These are phyloP conservation scores for Amiota mariae DNA, from an alignment of 2,888 invertebrate species.

Conservation along the genomic window DNA sequence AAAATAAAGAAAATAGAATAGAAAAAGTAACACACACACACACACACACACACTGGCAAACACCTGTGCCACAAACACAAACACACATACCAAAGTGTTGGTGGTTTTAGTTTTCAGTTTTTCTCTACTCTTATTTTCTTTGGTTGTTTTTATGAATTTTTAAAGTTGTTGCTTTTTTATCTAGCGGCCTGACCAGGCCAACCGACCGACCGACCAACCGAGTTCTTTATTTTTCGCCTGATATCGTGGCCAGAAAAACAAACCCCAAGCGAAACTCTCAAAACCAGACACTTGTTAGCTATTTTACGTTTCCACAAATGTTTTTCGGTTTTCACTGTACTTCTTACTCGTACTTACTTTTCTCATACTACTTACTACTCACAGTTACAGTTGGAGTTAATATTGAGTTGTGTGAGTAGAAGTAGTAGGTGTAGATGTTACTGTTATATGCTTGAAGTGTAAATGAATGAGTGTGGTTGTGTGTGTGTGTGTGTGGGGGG, in stretches of 20 bases:
- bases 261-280: slow-evolving; percentile 44
- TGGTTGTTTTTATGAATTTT: slow-evolving; percentile 66
- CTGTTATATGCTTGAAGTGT: background rate
- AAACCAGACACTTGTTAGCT: slow-evolving; percentile 63
- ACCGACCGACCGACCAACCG: background rate
- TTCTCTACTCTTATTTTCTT: slow-evolving; percentile 18
- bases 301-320: slow-evolving; percentile 52
- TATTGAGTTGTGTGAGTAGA: background rate
- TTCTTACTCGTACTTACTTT: background rate
- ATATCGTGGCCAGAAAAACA: slow-evolving; percentile 55
- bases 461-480: slow-evolving; percentile 20
- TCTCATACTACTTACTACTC: background rate
- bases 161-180: slow-evolving; percentile 62
- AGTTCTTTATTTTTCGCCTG: slow-evolving; percentile 35
- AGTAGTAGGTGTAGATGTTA: slow-evolving; percentile 7
- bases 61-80: background rate
- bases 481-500: slow-evolving; percentile 27
- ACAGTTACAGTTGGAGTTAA: background rate
- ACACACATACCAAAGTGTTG: background rate
- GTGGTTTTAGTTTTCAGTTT: background rate
- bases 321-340: background rate
- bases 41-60: background rate
- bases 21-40: background rate
- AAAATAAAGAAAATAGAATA: background rate
- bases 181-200: slow-evolving; percentile 9